Evolutionary conservation across 2,888 invertebrate genomes (phyloP).

Genomic region (Eulithis prunata): DNA sequence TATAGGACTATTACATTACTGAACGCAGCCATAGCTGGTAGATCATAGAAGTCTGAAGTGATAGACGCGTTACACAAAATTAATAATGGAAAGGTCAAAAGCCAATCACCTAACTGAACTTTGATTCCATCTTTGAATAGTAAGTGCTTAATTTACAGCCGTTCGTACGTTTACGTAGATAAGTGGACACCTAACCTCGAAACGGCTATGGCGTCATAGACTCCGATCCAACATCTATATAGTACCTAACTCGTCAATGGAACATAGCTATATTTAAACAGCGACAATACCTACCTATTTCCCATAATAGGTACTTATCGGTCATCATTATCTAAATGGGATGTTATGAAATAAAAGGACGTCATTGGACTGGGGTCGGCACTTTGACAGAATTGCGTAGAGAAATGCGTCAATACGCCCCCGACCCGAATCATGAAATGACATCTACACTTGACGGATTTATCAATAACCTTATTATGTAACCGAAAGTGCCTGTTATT

Average conservation of each 20-base stretch:
- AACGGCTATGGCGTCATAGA: slow-evolving; percentile 42
- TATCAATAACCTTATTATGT: slow-evolving; percentile 31
- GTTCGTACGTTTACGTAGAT: slow-evolving; percentile 30
- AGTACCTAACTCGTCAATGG: slow-evolving; percentile 42
- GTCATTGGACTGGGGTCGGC: slow-evolving; percentile 58
- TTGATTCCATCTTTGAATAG: slow-evolving; percentile 23
- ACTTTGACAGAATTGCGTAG: slow-evolving; percentile 52
- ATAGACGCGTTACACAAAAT: slow-evolving; percentile 16
- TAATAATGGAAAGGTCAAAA: slow-evolving; percentile 26
- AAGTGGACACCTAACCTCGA: slow-evolving; percentile 34
- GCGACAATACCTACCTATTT: slow-evolving; percentile 43
- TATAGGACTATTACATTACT: slow-evolving; percentile 3
- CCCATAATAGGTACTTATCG: slow-evolving; percentile 61
- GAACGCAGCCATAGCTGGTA: not conserved
- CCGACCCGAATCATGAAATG: slow-evolving; percentile 52
- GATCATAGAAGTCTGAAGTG: slow-evolving; percentile 3
- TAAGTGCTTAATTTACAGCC: slow-evolving; percentile 31
- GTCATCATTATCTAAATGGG: slow-evolving; percentile 66
- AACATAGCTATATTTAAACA: slow-evolving; percentile 59
- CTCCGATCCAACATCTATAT: slow-evolving; percentile 49
- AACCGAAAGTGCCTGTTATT: slow-evolving; percentile 26
- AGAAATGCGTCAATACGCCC: slow-evolving; percentile 66
- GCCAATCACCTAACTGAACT: slow-evolving; percentile 31
- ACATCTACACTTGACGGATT: slow-evolving; percentile 45
- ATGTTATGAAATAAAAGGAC: slow-evolving; percentile 65